Evolutionary conservation across 1,140 invertebrate genomes (phyloP).

Genomic region (Tyrophagus putrescentiae): DNA sequence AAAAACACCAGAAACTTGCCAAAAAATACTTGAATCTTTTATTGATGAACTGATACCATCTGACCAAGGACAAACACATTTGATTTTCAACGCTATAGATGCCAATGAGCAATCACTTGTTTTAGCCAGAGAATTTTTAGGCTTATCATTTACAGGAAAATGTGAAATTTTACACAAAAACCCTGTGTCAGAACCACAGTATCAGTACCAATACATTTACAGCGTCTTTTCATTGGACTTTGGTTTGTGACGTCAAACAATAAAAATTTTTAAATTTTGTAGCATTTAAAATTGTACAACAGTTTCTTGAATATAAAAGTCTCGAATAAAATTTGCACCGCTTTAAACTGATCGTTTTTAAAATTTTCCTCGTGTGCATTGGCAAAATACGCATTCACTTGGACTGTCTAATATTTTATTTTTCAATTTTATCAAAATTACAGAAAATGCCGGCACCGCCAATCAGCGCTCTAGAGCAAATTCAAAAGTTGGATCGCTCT

Average conservation of each 20-base stretch:
- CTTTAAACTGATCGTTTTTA: not conserved
- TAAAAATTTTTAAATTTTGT: not conserved
- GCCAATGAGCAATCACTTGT: too few relatives aligned
- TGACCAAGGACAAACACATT: too few relatives aligned
- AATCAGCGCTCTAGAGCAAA: not conserved
- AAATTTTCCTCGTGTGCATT: too few relatives aligned
- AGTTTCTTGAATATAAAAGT: not conserved
- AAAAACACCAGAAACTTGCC: too few relatives aligned
- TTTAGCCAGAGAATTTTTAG: too few relatives aligned
- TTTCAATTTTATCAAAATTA: too few relatives aligned
- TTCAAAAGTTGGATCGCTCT: not conserved
- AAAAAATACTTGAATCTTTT: too few relatives aligned
- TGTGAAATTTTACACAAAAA: too few relatives aligned
- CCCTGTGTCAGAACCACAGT: too few relatives aligned
- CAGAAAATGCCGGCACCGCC: slow-evolving; percentile 17
- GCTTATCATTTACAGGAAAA: too few relatives aligned
- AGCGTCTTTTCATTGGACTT: slow-evolving; percentile 2
- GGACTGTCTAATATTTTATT: not conserved
- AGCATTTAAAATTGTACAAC: not conserved
- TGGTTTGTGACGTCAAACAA: not conserved
- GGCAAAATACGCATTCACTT: not conserved
- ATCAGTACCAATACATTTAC: slow-evolving; percentile 4
- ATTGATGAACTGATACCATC: too few relatives aligned
- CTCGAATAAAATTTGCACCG: not conserved
- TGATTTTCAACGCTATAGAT: too few relatives aligned